phyloP scores from a whole-genome alignment of 2,113 vertebrate species.

The Eudyptes chrysolophus region DNA sequence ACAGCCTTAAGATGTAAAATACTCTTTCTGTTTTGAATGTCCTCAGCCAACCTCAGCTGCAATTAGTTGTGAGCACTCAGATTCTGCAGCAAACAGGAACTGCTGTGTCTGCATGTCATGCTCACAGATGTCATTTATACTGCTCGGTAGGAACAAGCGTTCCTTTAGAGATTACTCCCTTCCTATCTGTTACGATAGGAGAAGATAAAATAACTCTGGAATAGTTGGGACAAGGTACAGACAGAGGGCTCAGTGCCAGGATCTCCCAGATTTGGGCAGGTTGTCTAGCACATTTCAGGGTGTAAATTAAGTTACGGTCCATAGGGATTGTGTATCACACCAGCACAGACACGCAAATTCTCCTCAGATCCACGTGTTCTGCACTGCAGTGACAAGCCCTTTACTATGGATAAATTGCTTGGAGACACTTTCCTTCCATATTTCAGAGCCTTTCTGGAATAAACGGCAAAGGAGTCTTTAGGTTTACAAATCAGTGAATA shows the following conservation, averaged over 20 bases:
- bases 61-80: not conserved
- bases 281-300: slow-evolving; percentile 6
- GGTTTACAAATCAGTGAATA: not conserved
- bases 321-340: not conserved
- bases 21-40: not conserved
- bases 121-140: slow-evolving; percentile 39
- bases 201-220: not conserved
- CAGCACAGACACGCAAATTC: not conserved
- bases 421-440: not conserved
- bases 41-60: slow-evolving; percentile 53
- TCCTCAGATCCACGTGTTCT: not conserved
- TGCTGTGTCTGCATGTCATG: slow-evolving; percentile 33
- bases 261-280: not conserved
- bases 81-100: not conserved
- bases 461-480: not conserved
- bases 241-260: not conserved
- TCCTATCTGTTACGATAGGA: not conserved
- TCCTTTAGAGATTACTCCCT: slow-evolving; percentile 25
- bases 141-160: slow-evolving; percentile 43
- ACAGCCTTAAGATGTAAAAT: not conserved
- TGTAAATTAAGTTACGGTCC: slow-evolving; percentile 5
- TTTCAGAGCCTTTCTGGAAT: not conserved
- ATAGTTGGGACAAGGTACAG: not conserved
- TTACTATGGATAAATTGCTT: not conserved
- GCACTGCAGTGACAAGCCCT: not conserved